Conservation (phyloP, 2,797 vertebrate species). For the Urophycis tenuis region DNA sequence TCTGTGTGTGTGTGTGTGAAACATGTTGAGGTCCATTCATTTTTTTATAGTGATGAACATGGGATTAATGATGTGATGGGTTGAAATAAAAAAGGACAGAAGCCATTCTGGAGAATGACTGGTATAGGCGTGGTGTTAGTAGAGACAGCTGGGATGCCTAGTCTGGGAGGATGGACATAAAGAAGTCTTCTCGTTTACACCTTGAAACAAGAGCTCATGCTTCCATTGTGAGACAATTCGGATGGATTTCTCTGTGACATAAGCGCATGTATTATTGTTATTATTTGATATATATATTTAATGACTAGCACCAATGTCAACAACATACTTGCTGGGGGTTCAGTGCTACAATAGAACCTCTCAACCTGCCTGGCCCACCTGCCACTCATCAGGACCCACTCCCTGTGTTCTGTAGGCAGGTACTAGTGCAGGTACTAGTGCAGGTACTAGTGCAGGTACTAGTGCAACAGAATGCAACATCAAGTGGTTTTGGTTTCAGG, state of each 20-base stretch:
- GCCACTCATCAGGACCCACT: too few species aligned
- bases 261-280: not conserved
- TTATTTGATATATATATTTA: not conserved
- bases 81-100: slow-evolving; percentile 48
- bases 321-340: not conserved
- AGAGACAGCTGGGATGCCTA: not conserved
- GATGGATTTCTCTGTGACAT: not conserved
- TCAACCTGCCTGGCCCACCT: not conserved
- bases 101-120: slow-evolving; percentile 40
- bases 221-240: not conserved
- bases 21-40: slow-evolving; percentile 12
- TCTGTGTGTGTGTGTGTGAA: not conserved
- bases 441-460: too few species aligned
- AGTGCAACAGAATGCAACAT: slow-evolving; percentile 46
- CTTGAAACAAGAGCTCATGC: not conserved
- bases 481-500: slow-evolving; percentile 36
- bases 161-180: not conserved
- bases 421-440: slow-evolving; percentile 27
- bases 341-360: slow-evolving; percentile 20
- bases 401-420: slow-evolving; percentile 35
- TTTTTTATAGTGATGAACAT: slow-evolving; percentile 40
- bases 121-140: not conserved
- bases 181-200: not conserved
- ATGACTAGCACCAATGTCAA: slow-evolving; percentile 5
- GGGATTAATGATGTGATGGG: slow-evolving; percentile 38